Evolutionary conservation across 2,797 vertebrate species (phyloP).

Genomic region (Carapus acus): DNA sequence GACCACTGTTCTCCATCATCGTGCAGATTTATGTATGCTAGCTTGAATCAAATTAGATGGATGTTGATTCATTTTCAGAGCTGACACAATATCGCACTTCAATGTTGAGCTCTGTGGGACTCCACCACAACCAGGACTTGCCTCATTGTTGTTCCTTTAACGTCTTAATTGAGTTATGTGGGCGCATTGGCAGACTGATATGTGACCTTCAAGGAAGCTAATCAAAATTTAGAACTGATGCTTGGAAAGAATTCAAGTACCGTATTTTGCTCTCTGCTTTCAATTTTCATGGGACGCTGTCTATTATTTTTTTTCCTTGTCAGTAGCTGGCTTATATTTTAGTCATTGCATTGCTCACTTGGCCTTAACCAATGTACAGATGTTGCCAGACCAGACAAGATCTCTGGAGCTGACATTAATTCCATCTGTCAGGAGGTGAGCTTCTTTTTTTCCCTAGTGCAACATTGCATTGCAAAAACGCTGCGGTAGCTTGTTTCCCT

Average conservation of each 20-base stretch:
- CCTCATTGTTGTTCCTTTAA: not conserved
- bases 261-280: not conserved
- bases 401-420: slow-evolving; percentile 93
- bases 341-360: slow-evolving; percentile 9
- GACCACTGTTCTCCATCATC: not conserved
- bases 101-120: not conserved
- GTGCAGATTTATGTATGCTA: not conserved
- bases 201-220: not conserved
- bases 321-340: not conserved
- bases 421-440: slow-evolving; percentile 95
- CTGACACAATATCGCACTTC: slow-evolving; percentile 1
- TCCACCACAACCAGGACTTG: not conserved
- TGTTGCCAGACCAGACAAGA: slow-evolving; percentile 91
- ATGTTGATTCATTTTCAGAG: not conserved
- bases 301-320: not conserved
- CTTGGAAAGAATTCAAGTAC: not conserved
- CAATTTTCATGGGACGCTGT: not conserved
- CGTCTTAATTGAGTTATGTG: not conserved
- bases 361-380: slow-evolving; percentile 77
- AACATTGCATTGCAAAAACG: no score
- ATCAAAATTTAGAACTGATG: not conserved
- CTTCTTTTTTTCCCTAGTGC: not conserved
- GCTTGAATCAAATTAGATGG: slow-evolving; percentile 1
- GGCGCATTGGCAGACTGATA: not conserved
- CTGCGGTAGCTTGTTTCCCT: no score